Percentiles rank a stretch among this genome's conserved stretches.
Evolutionary conservation across 2,797 vertebrate species (phyloP).

Genomic region (Okamejei kenojei): DNA sequence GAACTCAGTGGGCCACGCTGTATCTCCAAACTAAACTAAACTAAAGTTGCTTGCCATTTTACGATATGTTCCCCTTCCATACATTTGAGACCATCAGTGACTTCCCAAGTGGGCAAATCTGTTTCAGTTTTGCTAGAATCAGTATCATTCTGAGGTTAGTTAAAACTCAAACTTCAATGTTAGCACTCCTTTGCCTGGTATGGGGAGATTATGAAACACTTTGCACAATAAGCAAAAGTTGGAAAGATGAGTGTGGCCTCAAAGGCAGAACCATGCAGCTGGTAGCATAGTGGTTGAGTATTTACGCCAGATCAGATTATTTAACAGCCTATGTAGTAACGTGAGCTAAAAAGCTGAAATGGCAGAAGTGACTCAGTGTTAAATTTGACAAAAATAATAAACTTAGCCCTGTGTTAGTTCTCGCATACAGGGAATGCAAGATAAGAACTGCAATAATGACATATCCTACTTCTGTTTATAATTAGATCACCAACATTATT

Average conservation of each 20-base stretch:
- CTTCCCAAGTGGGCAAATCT: background rate
- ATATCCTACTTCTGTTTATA: constrained; percentile 27
- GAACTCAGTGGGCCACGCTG: background rate
- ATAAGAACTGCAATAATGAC: constrained; percentile 31
- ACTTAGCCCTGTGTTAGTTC: background rate
- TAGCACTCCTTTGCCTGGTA: background rate
- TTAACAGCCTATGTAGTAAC: background rate
- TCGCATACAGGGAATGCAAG: background rate
- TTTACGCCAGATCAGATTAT: background rate
- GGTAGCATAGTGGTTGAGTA: background rate
- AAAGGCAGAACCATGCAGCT: background rate
- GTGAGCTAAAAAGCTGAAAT: background rate
- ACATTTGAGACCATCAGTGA: background rate
- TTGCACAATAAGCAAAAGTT: background rate
- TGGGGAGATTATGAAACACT: background rate
- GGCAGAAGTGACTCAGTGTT: background rate
- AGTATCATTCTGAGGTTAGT: background rate
- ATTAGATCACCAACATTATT: constrained; percentile 33
- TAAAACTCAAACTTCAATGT: background rate
- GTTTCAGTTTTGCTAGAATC: background rate
- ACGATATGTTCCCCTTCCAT: background rate
- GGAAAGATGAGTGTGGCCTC: background rate
- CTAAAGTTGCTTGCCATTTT: background rate
- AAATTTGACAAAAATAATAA: background rate
- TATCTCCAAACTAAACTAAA: background rate